Evolutionary conservation across 2,888 invertebrate species (phyloP).

Genomic region (Scaeva pyrastri): DNA sequence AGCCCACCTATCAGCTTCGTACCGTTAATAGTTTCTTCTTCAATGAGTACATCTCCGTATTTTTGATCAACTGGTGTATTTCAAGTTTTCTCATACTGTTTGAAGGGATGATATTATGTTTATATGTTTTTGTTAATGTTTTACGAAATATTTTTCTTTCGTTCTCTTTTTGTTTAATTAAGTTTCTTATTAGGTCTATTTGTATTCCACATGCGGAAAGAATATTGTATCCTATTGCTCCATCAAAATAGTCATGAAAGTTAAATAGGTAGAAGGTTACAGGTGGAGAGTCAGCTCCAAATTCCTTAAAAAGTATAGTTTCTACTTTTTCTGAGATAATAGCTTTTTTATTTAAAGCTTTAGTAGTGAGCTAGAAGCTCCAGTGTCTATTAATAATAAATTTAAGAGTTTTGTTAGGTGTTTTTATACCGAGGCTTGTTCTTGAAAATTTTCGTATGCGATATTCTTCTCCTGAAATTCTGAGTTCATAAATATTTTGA

Average conservation of each 20-base stretch:
- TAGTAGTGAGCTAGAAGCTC: too few species aligned
- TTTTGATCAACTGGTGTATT: background rate
- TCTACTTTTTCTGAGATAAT: constrained; percentile 4
- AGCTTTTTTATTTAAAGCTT: background rate
- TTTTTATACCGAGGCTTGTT: too few species aligned
- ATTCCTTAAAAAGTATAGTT: background rate
- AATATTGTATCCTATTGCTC: background rate
- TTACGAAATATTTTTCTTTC: constrained; percentile 10
- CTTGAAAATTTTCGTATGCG: background rate
- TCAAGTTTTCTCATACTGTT: background rate
- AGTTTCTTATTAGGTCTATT: background rate
- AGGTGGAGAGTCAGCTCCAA: background rate
- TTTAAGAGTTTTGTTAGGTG: too few species aligned
- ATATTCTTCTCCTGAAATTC: constrained; percentile 1
- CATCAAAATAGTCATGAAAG: constrained; percentile 2
- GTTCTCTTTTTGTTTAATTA: background rate
- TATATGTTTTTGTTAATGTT: background rate
- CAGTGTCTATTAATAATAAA: too few species aligned
- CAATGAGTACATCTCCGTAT: background rate
- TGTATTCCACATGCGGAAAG: background rate
- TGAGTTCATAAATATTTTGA: background rate
- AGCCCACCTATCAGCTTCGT: background rate
- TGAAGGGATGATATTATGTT: background rate
- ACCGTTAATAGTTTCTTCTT: background rate
- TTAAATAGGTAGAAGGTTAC: constrained; percentile 1